A percentile compares a stretch with the other conserved stretches of the same genome.
Conservation (phyloP, 2,888 invertebrate species). For the Spodoptera picta region DNA sequence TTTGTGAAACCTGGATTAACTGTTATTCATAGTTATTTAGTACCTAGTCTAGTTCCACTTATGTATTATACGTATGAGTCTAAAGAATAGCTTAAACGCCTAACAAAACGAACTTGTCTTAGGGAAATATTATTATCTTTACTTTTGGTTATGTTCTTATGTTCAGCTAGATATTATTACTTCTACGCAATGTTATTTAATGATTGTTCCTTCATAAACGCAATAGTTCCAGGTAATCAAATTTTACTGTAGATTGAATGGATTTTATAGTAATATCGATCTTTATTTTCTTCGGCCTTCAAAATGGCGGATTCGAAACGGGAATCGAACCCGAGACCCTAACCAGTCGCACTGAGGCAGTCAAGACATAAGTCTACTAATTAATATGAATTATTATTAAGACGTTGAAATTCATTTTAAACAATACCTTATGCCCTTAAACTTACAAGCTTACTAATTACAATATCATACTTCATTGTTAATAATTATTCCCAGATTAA, state of each 20-base stretch:
- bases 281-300: slow-evolving; percentile 21
- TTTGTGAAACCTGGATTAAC: no score
- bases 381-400: no score
- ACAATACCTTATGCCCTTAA: background rate
- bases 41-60: no score
- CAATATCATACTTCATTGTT: slow-evolving; percentile 9
- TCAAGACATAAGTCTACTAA: no score
- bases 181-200: slow-evolving; percentile 3
- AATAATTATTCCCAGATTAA: slow-evolving; percentile 37
- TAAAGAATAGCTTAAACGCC: no score
- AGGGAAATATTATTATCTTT: no score
- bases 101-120: no score
- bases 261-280: slow-evolving; percentile 4
- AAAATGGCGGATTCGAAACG: background rate
- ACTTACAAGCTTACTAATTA: slow-evolving; percentile 12
- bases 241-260: slow-evolving; percentile 12
- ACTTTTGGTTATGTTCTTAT: no score
- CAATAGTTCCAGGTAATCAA: slow-evolving; percentile 26
- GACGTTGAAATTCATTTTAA: background rate
- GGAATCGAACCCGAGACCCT: no score
- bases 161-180: background rate
- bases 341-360: no score
- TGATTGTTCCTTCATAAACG: slow-evolving; percentile 6
- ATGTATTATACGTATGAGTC: no score
- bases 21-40: no score